These are phyloP conservation scores for Chromobotia macracanthus DNA, from an alignment of 2,797 vertebrate genomes.

Conservation along the genomic window DNA sequence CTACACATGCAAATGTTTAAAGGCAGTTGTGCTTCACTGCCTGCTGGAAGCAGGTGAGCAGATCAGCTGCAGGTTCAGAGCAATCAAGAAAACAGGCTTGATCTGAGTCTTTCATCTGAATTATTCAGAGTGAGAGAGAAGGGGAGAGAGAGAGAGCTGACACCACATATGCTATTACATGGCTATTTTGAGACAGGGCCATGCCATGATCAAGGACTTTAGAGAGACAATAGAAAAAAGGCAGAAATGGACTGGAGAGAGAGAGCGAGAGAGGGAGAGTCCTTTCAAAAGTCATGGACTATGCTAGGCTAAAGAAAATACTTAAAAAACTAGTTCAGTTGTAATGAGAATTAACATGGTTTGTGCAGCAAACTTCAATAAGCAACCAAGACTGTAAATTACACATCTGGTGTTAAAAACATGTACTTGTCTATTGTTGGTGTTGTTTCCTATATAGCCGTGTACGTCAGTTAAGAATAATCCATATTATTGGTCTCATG, in stretches of 20 bases:
- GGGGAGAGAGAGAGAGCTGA: background rate
- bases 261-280: background rate
- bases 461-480: no score
- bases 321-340: no score
- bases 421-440: no score
- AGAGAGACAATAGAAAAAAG: background rate
- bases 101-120: slow-evolving; percentile 23
- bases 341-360: no score
- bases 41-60: slow-evolving; percentile 7
- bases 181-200: slow-evolving; percentile 1
- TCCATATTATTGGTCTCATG: no score
- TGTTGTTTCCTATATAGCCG: no score
- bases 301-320: no score
- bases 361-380: no score
- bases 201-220: slow-evolving; percentile 7
- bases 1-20: slow-evolving; percentile 21
- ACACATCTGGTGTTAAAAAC: no score
- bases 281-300: no score
- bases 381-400: no score
- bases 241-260: background rate
- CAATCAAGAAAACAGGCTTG: slow-evolving; percentile 55
- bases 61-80: slow-evolving; percentile 48
- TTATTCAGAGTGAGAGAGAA: slow-evolving; percentile 36
- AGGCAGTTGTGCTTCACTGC: background rate
- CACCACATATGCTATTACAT: slow-evolving; percentile 10